These are phyloP conservation scores for Oxycera nigricornis DNA, from an alignment of 2,888 invertebrate genomes.

Conservation along the genomic window DNA sequence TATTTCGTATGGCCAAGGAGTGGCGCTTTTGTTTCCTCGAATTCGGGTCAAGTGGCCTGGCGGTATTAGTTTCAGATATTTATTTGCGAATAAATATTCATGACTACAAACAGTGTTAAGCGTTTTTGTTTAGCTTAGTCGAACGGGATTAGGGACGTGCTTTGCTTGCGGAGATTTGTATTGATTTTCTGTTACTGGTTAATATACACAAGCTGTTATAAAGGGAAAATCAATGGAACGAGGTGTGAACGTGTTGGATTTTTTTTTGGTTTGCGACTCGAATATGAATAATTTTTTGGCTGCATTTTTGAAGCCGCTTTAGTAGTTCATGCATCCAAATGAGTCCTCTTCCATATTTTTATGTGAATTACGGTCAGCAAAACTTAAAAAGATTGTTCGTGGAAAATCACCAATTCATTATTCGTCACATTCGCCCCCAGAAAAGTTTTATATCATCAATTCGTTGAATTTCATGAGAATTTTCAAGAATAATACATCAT, in stretches of 20 bases:
- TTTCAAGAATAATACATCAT: too few species aligned
- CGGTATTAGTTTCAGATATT: neutral
- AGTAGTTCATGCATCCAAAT: too few species aligned
- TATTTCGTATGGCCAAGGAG: neutral
- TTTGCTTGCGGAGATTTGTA: neutral
- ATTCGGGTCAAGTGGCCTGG: neutral
- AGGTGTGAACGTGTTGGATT: neutral
- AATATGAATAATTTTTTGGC: too few species aligned
- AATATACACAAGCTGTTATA: neutral
- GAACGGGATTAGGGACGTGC: conserved; percentile 22
- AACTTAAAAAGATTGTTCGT: too few species aligned
- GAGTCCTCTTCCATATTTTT: too few species aligned
- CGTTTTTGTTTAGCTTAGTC: neutral
- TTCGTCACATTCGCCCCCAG: too few species aligned
- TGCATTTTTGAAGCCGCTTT: too few species aligned
- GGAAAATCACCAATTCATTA: too few species aligned
- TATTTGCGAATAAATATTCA: neutral
- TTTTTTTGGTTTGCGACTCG: too few species aligned
- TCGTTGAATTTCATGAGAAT: too few species aligned
- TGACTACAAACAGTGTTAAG: neutral
- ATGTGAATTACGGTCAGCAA: too few species aligned
- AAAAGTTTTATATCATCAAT: too few species aligned
- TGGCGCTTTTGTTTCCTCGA: neutral
- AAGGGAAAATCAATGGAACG: neutral
- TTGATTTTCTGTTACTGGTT: neutral